phyloP scores from a whole-genome alignment of 2,113 vertebrate species.

The Climacteris rufus region DNA sequence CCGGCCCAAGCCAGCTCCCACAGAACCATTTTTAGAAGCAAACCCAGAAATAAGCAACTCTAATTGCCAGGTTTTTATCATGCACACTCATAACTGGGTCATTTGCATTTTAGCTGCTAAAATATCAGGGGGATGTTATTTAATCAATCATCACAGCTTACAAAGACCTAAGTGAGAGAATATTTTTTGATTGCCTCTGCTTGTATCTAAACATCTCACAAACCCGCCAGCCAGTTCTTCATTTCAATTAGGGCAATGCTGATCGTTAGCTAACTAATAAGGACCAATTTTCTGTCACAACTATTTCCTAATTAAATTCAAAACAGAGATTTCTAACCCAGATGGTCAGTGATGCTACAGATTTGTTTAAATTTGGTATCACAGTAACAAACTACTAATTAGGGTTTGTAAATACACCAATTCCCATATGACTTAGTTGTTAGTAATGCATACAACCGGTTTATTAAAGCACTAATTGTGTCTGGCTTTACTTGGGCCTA shows the following conservation, averaged over 20 bases:
- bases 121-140: not conserved
- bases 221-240: slow-evolving; percentile 58
- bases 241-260: slow-evolving; percentile 77
- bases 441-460: slow-evolving; percentile 75
- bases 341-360: slow-evolving; percentile 75
- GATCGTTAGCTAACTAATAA: slow-evolving; percentile 76
- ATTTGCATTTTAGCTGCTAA: slow-evolving; percentile 32
- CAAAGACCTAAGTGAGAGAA: slow-evolving; percentile 33
- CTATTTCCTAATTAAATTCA: slow-evolving; percentile 81
- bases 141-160: not conserved
- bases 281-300: slow-evolving; percentile 74
- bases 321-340: slow-evolving; percentile 77
- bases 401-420: slow-evolving; percentile 80
- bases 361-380: slow-evolving; percentile 81
- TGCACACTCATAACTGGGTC: not conserved
- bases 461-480: slow-evolving; percentile 83
- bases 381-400: slow-evolving; percentile 83
- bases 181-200: slow-evolving; percentile 51
- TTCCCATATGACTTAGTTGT: slow-evolving; percentile 71
- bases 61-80: not conserved
- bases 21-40: fast-evolving
- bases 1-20: not conserved
- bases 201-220: slow-evolving; percentile 49
- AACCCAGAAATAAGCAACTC: not conserved
- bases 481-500: slow-evolving; percentile 78